A percentile compares a stretch with the other conserved stretches of the same genome.
These are phyloP conservation scores for Pantelozetes paolii DNA, from an alignment of 2,888 invertebrate species.

Conservation along the genomic window DNA sequence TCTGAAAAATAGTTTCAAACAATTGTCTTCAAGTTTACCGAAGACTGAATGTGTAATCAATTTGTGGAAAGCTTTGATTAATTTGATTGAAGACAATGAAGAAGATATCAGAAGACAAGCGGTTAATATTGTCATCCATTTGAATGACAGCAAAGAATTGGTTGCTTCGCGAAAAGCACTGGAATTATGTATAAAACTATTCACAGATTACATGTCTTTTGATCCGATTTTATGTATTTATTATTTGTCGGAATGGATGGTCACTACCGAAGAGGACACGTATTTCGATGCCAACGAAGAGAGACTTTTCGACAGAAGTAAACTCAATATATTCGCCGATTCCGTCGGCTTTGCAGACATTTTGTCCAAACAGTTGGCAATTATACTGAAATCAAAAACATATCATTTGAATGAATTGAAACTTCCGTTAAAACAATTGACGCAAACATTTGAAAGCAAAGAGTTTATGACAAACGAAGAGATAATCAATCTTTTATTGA, in stretches of 20 bases:
- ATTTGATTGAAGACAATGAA: conserved; percentile 40
- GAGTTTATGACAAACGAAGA: conserved; percentile 15
- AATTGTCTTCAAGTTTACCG: neutral
- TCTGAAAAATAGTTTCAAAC: neutral
- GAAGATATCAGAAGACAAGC: conserved; percentile 34
- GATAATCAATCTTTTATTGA: conserved; percentile 23
- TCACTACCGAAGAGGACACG: conserved; percentile 11
- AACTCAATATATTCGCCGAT: conserved; percentile 42
- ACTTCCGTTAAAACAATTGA: conserved; percentile 7
- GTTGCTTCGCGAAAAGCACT: conserved; percentile 25
- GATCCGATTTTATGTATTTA: neutral
- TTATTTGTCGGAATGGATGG: conserved; percentile 20
- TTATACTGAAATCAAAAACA: neutral
- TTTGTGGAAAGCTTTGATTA: conserved; percentile 37
- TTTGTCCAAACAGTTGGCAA: neutral
- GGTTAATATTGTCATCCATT: conserved; percentile 3
- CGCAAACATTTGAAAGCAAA: neutral
- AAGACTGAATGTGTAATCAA: neutral
- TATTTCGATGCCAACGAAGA: conserved; percentile 37
- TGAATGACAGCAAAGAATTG: conserved; percentile 1
- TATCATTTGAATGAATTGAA: conserved; percentile 21
- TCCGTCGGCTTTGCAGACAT: conserved; percentile 32
- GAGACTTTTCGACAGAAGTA: conserved; percentile 43
- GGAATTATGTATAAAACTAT: conserved; percentile 5
- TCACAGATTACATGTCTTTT: neutral